Conservation (phyloP, 2,888 invertebrate genomes). For the Apantesis nais region DNA sequence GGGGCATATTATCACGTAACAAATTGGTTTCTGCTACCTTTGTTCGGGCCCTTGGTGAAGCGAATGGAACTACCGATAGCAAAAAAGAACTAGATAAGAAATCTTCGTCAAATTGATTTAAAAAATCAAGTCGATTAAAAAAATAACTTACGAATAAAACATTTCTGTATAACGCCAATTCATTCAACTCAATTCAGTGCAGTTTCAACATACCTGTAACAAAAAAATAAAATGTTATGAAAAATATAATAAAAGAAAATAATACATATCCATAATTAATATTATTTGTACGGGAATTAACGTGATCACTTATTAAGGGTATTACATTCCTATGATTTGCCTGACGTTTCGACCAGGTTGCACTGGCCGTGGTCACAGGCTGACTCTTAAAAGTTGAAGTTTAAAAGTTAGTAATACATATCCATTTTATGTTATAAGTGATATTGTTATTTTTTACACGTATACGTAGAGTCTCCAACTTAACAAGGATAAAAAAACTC, state of each 20-base stretch:
- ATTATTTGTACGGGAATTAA: too few relatives aligned
- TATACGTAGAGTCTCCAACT: slow-evolving; percentile 68
- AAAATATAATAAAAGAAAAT: slow-evolving; percentile 14
- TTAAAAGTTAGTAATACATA: too few relatives aligned
- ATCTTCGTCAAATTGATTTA: too few relatives aligned
- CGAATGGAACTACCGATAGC: slow-evolving; percentile 67
- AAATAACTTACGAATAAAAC: background rate
- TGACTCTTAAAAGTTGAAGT: too few relatives aligned
- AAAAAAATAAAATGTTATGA: slow-evolving; percentile 31
- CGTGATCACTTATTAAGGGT: too few relatives aligned
- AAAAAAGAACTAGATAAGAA: slow-evolving; percentile 24
- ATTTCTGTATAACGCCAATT: background rate
- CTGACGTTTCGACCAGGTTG: too few relatives aligned
- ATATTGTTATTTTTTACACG: slow-evolving; percentile 62
- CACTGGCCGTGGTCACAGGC: too few relatives aligned
- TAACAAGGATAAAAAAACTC: slow-evolving; percentile 77
- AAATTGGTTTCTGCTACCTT: slow-evolving; percentile 85
- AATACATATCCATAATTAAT: too few relatives aligned
- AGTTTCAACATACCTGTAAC: slow-evolving; percentile 42
- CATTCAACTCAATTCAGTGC: too few relatives aligned
- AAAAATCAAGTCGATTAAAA: background rate
- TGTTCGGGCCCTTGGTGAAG: slow-evolving; percentile 76
- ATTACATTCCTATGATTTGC: too few relatives aligned
- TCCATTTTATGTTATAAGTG: background rate
- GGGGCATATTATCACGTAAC: slow-evolving; percentile 84